phyloP scores from a whole-genome alignment of 1,140 invertebrate species.

The Streblospio benedicti region DNA sequence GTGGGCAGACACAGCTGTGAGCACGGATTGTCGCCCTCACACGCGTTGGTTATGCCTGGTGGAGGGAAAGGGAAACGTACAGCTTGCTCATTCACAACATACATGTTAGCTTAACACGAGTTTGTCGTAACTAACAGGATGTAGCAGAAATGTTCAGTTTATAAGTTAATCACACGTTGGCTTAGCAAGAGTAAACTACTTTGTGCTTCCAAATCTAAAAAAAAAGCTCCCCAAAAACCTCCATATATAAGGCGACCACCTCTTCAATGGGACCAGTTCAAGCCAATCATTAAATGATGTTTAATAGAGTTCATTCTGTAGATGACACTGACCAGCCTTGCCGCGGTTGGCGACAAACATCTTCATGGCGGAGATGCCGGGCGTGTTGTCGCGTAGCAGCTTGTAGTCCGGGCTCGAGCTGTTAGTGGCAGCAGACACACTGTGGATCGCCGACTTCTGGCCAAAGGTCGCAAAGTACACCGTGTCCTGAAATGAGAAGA shows the following conservation, averaged over 20 bases:
- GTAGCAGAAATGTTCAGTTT: not conserved
- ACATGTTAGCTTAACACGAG: no score
- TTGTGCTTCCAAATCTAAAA: no score
- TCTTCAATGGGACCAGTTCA: no score
- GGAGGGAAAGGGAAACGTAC: not conserved
- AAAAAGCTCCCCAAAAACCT: no score
- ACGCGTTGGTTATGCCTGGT: slow-evolving; percentile 63
- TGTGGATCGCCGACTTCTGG: slow-evolving; percentile 52
- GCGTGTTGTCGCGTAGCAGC: slow-evolving; percentile 55
- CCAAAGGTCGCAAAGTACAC: slow-evolving; percentile 46
- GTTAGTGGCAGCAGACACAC: slow-evolving; percentile 51
- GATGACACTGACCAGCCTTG: no score
- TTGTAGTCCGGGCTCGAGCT: slow-evolving; percentile 47
- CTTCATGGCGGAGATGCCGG: slow-evolving; percentile 57
- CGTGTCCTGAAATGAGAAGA: no score
- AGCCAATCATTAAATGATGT: no score
- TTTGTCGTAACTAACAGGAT: no score
- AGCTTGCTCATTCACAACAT: not conserved
- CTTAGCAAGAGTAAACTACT: no score
- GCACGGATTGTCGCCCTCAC: slow-evolving; percentile 59
- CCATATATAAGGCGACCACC: no score
- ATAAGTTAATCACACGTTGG: no score
- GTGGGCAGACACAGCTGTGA: slow-evolving; percentile 70
- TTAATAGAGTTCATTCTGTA: no score
- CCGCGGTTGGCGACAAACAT: slow-evolving; percentile 63